Percentiles rank a stretch among this genome's conserved stretches.
Evolutionary conservation across 1,140 invertebrate genomes (phyloP).

Genomic region (Diplogasteroides magnus): DNA sequence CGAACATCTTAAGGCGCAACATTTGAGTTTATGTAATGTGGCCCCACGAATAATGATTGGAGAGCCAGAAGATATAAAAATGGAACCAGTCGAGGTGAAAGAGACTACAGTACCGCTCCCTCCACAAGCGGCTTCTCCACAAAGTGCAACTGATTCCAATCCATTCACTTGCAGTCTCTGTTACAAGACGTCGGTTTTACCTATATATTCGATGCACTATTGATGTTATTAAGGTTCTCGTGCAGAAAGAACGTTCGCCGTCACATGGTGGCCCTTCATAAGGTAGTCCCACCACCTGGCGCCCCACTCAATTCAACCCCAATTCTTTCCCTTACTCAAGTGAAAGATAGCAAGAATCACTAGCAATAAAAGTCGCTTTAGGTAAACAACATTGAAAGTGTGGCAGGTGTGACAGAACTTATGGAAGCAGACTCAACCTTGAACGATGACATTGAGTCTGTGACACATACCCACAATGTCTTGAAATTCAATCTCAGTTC

Average conservation of each 20-base stretch:
- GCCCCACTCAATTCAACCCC: slow-evolving; percentile 1
- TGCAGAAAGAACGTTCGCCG: slow-evolving; percentile 47
- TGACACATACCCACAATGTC: no score
- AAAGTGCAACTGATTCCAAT: neutral
- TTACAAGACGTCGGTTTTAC: neutral
- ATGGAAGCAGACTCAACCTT: slow-evolving; percentile 27
- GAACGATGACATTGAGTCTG: slow-evolving; percentile 14
- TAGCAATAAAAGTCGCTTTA: neutral
- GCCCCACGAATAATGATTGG: neutral
- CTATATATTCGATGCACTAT: neutral
- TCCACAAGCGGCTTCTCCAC: no score
- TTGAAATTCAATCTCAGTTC: no score
- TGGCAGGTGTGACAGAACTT: slow-evolving; percentile 17
- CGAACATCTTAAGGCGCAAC: slow-evolving; percentile 13
- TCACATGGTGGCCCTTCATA: slow-evolving; percentile 42
- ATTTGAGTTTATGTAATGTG: neutral
- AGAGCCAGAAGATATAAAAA: neutral
- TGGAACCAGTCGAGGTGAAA: neutral
- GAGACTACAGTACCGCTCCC: no score
- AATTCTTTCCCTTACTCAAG: slow-evolving; percentile 2
- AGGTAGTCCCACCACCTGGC: slow-evolving; percentile 22
- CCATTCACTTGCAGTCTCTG: neutral
- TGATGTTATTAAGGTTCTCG: slow-evolving; percentile 34
- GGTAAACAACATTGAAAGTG: slow-evolving; percentile 1
- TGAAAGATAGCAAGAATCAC: slow-evolving; percentile 6